Conservation (phyloP, 2,113 vertebrate species). For the Gopherus flavomarginatus region DNA sequence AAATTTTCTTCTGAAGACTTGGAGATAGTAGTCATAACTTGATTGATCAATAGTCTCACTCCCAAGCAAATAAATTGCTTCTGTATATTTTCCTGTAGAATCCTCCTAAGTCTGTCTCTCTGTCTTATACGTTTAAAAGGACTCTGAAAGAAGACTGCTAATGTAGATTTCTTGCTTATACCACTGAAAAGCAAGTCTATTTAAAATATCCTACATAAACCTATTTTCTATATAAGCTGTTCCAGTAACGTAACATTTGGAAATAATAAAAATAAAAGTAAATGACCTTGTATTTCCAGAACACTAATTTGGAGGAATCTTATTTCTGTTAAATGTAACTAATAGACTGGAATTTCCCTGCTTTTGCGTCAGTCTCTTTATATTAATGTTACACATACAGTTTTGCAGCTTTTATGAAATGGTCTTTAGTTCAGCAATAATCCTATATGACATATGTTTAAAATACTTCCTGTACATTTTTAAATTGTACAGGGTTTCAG, state of each 20-base stretch:
- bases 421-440: conserved; percentile 82
- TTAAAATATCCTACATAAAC: conserved; percentile 74
- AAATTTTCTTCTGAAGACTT: conserved; percentile 74
- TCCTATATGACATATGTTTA: conserved; percentile 74
- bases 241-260: conserved; percentile 79
- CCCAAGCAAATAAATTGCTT: conserved; percentile 75
- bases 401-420: conserved; percentile 79
- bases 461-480: conserved; percentile 73
- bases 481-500: conserved; percentile 74
- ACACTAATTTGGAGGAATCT: conserved; percentile 81
- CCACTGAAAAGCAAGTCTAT: conserved; percentile 74
- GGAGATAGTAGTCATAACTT: conserved; percentile 71
- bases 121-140: conserved; percentile 69
- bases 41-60: conserved; percentile 72
- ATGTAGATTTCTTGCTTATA: conserved; percentile 71
- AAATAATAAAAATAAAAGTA: conserved; percentile 71
- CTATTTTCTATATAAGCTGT: conserved; percentile 73
- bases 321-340: conserved; percentile 79
- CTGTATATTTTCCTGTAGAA: conserved; percentile 78
- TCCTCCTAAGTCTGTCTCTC: conserved; percentile 67
- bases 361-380: conserved; percentile 73
- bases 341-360: conserved; percentile 77
- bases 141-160: conserved; percentile 60
- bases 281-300: conserved; percentile 82
- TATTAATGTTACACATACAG: conserved; percentile 73